Evolutionary conservation across 2,888 invertebrate genomes (phyloP), one percentile per base, ranked within the genome.

Genomic region (Salpingus planirostris): DNA sequence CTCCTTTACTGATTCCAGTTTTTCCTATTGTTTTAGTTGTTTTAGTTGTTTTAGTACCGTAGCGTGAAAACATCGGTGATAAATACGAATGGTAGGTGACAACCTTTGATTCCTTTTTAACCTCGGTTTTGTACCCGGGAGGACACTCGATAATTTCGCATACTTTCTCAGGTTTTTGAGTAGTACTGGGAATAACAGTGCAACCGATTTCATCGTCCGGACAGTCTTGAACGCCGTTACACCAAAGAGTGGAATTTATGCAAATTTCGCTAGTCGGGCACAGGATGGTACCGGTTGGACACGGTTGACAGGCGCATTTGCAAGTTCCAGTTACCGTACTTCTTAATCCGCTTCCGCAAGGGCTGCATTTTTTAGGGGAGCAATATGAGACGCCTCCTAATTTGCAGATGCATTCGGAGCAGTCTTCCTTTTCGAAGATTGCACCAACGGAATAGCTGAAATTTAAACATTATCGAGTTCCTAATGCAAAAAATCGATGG

Each of bases 171-270:
- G 45, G 35, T 37, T 43, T 44, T 41, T 24, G 11, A 42, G 37
- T 1, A 71, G 76, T 32, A 82, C 71, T 77, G 55, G 31, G 34
- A 21, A 22, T 27, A 5, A 24, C 11, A 1, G 60, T 52, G 49
- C 89, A 90, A 34, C 74, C 65, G 2, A 64, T 60, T 62, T 90
- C 90, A 57, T 90, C 90, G 52, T 89, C 88, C 0, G 82, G 78
- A 50, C 90, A 90, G 60, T 90, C 81, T 40, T 75, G 71, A 0
- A 85, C 65, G 0, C 86, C 87, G 55, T 90, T 78, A 55, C 90
- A 90, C 88, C 89, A 89, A 7, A 71, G 65, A 0, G 70, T 64
- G 21, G 74, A 69, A 0, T 78, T 68, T 10, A 89, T 71, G 52
- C 89, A 89, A 29, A 78, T 67, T 36, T 79, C 77, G 55, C 78